Evolutionary conservation across 2,113 vertebrate genomes (phyloP).

Genomic region (Himantopus leucocephalus): DNA sequence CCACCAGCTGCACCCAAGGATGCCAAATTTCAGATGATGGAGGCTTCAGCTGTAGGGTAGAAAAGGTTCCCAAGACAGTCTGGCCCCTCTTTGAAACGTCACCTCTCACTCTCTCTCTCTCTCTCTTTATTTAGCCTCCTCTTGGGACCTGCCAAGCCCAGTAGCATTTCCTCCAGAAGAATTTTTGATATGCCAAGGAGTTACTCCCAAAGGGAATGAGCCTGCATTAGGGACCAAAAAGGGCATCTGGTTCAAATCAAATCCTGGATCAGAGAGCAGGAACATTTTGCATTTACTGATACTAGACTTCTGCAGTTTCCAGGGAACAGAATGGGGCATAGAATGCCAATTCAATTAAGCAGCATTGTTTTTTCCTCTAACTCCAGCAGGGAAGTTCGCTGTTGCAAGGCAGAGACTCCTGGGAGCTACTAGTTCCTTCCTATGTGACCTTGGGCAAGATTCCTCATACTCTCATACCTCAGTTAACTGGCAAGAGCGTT

Average conservation of each 20-base stretch:
- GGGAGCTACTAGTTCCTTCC: not conserved
- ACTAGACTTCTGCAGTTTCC: not conserved
- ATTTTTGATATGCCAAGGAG: conserved; percentile 6
- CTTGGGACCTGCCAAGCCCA: not conserved
- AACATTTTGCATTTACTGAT: conserved; percentile 20
- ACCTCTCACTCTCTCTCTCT: not conserved
- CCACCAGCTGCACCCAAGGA: not conserved
- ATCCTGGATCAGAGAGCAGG: not conserved
- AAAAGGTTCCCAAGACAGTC: not conserved
- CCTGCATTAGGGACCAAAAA: not conserved
- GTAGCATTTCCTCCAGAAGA: conserved; percentile 14
- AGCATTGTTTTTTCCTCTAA: not conserved
- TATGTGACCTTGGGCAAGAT: conserved; percentile 13
- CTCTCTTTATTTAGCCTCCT: not conserved
- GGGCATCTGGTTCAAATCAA: conserved; percentile 53
- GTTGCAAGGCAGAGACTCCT: not conserved
- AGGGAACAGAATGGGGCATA: not conserved
- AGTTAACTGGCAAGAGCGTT: not conserved
- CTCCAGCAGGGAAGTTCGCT: not conserved
- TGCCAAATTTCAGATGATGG: not conserved
- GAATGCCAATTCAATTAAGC: conserved; percentile 44
- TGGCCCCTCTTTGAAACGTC: not conserved
- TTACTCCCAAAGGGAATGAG: conserved; percentile 4
- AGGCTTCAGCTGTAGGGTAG: not conserved
- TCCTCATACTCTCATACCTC: not conserved